These are phyloP conservation scores for Alosa alosa DNA, from an alignment of 2,113 vertebrate species.

Conservation along the genomic window DNA sequence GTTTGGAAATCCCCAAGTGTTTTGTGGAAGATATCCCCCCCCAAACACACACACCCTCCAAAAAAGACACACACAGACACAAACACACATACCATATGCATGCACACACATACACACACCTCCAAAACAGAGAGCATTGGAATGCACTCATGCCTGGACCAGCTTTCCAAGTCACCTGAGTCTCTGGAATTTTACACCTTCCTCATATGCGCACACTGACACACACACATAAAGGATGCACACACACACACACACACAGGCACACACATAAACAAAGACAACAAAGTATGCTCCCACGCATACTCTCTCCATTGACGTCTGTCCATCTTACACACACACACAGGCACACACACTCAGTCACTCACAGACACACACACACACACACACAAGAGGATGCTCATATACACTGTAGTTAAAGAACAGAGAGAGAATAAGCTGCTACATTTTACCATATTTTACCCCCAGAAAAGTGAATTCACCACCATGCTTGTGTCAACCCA, in stretches of 20 bases:
- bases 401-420: too few relatives aligned
- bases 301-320: too few relatives aligned
- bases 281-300: too few relatives aligned
- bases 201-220: not conserved
- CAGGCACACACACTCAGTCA: not conserved
- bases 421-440: not conserved
- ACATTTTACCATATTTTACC: not conserved
- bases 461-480: not conserved
- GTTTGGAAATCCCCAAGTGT: conserved; percentile 32
- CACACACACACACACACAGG: conserved; percentile 6
- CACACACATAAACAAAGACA: not conserved
- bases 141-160: conserved; percentile 32
- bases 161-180: conserved; percentile 1
- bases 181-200: conserved; percentile 29
- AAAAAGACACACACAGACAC: not conserved
- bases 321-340: not conserved
- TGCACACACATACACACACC: not conserved
- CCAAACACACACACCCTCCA: too few relatives aligned
- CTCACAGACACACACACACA: not conserved
- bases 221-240: conserved; percentile 8
- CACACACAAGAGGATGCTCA: not conserved
- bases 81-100: not conserved
- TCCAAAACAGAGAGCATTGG: not conserved
- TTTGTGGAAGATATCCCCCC: not conserved
- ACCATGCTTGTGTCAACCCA: not conserved